Evolutionary conservation across 2,113 vertebrate species (phyloP).

Genomic region (Galbula dea): DNA sequence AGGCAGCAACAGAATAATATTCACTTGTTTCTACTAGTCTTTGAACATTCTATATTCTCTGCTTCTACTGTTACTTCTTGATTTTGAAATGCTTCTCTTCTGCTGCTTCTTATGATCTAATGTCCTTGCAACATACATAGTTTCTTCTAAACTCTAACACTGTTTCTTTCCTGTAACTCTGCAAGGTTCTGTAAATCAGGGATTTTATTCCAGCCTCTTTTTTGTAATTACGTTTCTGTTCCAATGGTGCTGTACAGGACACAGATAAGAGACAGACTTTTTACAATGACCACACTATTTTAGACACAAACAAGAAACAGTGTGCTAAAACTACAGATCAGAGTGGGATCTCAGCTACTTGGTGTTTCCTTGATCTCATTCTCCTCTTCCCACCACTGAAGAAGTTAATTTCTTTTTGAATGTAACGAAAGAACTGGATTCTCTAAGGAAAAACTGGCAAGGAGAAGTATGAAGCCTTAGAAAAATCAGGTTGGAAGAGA

Average conservation of each 20-base stretch:
- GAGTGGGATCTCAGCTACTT: background rate
- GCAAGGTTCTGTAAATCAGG: background rate
- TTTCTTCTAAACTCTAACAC: background rate
- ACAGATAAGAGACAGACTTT: background rate
- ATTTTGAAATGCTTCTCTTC: background rate
- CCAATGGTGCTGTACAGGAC: accelerated
- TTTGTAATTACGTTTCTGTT: background rate
- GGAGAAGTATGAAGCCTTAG: background rate
- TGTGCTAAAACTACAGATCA: background rate
- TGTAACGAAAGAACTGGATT: background rate
- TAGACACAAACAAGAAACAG: background rate
- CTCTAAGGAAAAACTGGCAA: background rate
- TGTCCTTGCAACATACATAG: background rate
- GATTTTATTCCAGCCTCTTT: background rate
- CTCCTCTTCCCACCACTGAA: background rate
- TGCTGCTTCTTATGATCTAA: background rate
- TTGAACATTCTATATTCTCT: background rate
- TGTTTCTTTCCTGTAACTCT: background rate
- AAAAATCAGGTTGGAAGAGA: background rate
- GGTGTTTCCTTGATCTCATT: background rate
- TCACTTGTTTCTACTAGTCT: background rate
- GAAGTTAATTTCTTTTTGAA: background rate
- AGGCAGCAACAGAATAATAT: background rate
- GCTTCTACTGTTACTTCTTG: background rate
- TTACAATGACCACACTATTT: background rate